Evolutionary conservation across 1,140 invertebrate species (phyloP).

Genomic region (Cydia amplana): DNA sequence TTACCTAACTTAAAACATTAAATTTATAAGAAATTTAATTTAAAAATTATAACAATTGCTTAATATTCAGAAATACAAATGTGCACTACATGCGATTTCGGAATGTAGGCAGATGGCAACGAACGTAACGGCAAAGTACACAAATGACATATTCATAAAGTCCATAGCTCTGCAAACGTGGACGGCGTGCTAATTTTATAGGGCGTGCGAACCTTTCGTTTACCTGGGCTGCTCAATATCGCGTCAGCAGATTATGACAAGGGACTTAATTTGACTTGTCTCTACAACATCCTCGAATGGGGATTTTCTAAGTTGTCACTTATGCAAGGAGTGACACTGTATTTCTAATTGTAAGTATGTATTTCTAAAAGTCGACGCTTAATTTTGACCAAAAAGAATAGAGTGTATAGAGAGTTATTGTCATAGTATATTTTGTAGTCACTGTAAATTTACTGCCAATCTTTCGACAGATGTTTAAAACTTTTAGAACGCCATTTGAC

Average conservation of each 20-base stretch:
- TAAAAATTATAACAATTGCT: background rate
- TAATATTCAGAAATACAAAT: background rate
- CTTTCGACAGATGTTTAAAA: no score
- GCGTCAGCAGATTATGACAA: background rate
- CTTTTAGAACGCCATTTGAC: no score
- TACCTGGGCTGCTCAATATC: slow-evolving; percentile 26
- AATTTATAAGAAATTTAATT: no score
- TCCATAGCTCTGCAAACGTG: slow-evolving; percentile 44
- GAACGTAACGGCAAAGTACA: slow-evolving; percentile 33
- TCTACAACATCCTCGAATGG: background rate
- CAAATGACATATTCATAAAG: slow-evolving; percentile 62
- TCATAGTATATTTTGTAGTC: no score
- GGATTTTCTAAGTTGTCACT: no score
- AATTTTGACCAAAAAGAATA: no score
- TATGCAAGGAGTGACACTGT: no score
- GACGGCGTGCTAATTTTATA: slow-evolving; percentile 46
- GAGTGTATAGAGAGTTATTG: no score
- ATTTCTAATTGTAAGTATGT: no score
- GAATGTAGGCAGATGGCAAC: background rate
- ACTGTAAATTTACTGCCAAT: no score
- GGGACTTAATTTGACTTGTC: background rate
- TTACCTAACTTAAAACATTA: no score
- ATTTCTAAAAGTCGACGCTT: no score
- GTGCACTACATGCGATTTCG: background rate
- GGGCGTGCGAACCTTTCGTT: slow-evolving; percentile 37